Evolutionary conservation across 2,113 vertebrate genomes (phyloP), one percentile per base, ranked within the genome.

Genomic region (Sphaerodactylus townsendi): DNA sequence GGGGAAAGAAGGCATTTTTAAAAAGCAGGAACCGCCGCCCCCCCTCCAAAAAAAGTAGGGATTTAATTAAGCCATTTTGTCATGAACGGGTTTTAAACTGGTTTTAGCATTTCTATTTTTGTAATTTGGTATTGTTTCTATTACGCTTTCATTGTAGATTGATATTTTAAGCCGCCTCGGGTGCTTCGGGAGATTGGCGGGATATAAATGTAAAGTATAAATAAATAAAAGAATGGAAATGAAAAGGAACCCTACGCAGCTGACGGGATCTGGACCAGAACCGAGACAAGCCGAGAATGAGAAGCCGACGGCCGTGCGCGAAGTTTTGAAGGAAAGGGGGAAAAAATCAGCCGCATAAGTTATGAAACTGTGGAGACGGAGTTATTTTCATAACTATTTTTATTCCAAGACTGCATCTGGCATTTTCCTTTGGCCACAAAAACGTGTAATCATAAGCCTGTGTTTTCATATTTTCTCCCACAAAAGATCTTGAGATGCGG

Each of bases 291-390:
- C 44, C 85, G 76, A 79, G 65, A 87, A 90, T 76, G 62, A 79
- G 10, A 85, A 84, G 87, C 70, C 82, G 92, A 87, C 91, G 77
- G 87, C 48, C 83, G 69, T 1, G 28, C 73, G 88, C 66, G 81
- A 65, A 89, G 86, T 44, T 75, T 28, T 81, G 33, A n/a, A 85
- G 77, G 69, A 81, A 50, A 53, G 50, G 5, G 50, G 50, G 14
- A 90, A 39, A 81, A 59, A 74, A 86, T 77, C 82, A 89, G 89
- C 83, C 76, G 69, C 50, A 87, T 37, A 37, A 53, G 33, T 46
- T 76, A 17, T 48, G 65, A 76, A 81, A 71, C 23, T 53, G 62
- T 37, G 78, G 71, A 50, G 25, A 39, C 62, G 35, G 64, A 74
- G 68, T 21, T 30, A 69, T 70, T 86, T 86, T 84, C 68, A 23